Evolutionary conservation across 1,140 invertebrate species (phyloP), one percentile per base, ranked within the genome.

Genomic region (Ganaspis sp.): DNA sequence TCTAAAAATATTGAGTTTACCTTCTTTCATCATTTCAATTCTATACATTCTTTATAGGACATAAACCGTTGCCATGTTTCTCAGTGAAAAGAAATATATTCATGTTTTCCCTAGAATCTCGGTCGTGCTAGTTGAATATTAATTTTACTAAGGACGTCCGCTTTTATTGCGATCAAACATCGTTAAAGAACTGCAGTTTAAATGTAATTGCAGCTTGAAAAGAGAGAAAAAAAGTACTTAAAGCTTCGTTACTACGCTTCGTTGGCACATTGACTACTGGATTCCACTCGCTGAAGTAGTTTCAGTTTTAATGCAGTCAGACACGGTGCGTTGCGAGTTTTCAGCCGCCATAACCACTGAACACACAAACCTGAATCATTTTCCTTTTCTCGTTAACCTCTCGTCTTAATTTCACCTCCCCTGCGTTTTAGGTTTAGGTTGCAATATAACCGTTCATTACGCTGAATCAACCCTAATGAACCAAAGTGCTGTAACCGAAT

Each of bases 271-370:
- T 64, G 58, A 11, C 23, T 23, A 29, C 23, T 64, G 58, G 12
- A 64, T 64, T 64, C 23, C 26, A n/a, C 23, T 64, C n/a, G 21
- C 23, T n/a, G 11, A n/a, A n/a, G 58, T 64, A 64, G 26, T 64
- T 54, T 54, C 53, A 23, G 53, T 54, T 54, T 54, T 54, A 54
- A 54, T 54, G 23, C 21, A 54, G 19, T 54, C 53, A 54, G 19
- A 11, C 19, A 23, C 19, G 21, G 17, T 21, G 53, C 53, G 53
- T 23, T 23, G 19, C n/a, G 45, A 49, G 45, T 49, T 49, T n/a
- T 1, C 45, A 49, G 17, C 45, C 1, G 19, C 15, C 45, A 49
- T 49, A 49, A 49, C 42, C 45, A 49, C 45, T 49, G 45, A 49
- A 17, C 45, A 15, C 8, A 49, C 45, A 19, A 23, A 11, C 17